A percentile compares a stretch with the other conserved stretches of the same genome.
Evolutionary conservation across 2,888 invertebrate species (phyloP).

Genomic region (Synergus laeviventris): DNA sequence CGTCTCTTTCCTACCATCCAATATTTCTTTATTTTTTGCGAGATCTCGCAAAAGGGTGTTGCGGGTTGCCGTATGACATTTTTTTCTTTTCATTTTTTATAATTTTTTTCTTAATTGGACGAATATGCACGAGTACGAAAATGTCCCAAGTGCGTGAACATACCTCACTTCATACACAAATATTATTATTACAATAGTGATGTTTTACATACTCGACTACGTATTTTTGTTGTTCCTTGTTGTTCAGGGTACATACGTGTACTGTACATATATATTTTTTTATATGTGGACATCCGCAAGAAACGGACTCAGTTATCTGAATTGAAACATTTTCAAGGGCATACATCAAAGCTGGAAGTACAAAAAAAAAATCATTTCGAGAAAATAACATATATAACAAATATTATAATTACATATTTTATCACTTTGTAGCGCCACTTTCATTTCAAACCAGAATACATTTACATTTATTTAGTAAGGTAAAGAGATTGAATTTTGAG

Average conservation of each 20-base stretch:
- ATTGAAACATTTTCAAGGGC: neutral
- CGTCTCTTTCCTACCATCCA: conserved; percentile 54
- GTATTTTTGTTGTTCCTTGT: neutral
- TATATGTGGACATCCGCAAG: neutral
- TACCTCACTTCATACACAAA: conserved; percentile 5
- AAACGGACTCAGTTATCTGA: neutral
- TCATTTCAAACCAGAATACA: too few species aligned
- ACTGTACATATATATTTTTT: neutral
- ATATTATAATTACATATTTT: too few species aligned
- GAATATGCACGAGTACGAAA: conserved; percentile 59
- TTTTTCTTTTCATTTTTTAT: too few species aligned
- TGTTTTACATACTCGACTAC: neutral
- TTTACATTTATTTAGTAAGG: too few species aligned
- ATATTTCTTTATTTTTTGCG: conserved; percentile 60
- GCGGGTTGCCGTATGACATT: too few species aligned
- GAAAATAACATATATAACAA: too few species aligned
- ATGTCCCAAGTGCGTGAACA: conserved; percentile 55
- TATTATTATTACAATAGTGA: neutral
- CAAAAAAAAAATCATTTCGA: too few species aligned
- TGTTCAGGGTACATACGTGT: neutral
- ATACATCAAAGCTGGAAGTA: neutral
- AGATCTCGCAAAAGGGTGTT: conserved; percentile 51
- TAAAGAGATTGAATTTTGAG: too few species aligned
- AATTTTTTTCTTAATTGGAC: conserved; percentile 46
- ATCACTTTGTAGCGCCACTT: too few species aligned